These are phyloP conservation scores for Xestia c-nigrum DNA, from an alignment of 2,888 invertebrate species.

Conservation along the genomic window DNA sequence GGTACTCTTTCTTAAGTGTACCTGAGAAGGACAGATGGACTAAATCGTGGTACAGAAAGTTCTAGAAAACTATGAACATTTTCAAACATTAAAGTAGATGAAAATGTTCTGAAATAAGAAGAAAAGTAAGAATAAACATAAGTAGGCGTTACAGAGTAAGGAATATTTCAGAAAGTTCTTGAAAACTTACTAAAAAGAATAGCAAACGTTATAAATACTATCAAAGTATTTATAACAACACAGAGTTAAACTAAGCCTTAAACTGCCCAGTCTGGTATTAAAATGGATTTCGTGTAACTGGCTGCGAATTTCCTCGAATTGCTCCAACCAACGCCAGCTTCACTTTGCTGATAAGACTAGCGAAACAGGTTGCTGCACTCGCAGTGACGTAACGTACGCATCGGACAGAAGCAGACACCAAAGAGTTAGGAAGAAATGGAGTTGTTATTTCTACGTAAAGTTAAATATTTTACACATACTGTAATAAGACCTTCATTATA, in stretches of 20 bases:
- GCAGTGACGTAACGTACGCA: slow-evolving; percentile 45
- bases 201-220: background rate
- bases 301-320: slow-evolving; percentile 49
- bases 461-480: background rate
- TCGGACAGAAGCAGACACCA: slow-evolving; percentile 11
- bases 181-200: background rate
- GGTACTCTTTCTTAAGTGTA: background rate
- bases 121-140: background rate
- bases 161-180: background rate
- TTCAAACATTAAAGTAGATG: background rate
- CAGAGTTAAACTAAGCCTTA: background rate
- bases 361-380: slow-evolving; percentile 40
- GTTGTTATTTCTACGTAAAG: background rate
- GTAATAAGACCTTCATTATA: background rate
- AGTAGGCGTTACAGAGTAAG: background rate
- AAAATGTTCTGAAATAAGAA: background rate
- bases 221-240: background rate
- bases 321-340: slow-evolving; percentile 28
- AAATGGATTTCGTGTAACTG: slow-evolving; percentile 46
- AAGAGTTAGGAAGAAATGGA: slow-evolving; percentile 17
- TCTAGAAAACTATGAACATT: background rate
- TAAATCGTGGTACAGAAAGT: background rate
- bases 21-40: background rate
- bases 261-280: slow-evolving; percentile 10
- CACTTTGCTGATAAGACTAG: slow-evolving; percentile 36